Evolutionary conservation across 2,113 vertebrate species (phyloP).

Genomic region (Vulpes vulpes): DNA sequence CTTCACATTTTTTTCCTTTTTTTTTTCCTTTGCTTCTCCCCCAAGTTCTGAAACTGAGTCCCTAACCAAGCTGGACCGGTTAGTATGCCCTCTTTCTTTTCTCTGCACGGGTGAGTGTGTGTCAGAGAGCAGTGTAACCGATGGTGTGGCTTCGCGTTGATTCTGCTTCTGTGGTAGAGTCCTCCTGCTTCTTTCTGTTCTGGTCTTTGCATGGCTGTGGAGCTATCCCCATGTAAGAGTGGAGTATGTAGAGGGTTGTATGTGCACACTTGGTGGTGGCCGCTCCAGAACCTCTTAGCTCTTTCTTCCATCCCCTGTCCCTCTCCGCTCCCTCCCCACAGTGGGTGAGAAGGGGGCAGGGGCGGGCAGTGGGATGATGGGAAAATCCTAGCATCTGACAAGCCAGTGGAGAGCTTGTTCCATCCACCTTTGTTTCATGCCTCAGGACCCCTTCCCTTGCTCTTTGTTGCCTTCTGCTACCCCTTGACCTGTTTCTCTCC

Average conservation of each 20-base stretch:
- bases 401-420: not conserved
- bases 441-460: constrained; percentile 48
- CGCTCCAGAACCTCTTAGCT: constrained; percentile 61
- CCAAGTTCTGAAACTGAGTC: constrained; percentile 99
- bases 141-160: constrained; percentile 85
- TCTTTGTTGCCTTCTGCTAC: constrained; percentile 49
- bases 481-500: constrained; percentile 33
- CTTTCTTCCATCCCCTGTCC: constrained; percentile 53
- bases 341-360: constrained; percentile 37
- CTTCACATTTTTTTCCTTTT: constrained; percentile 88
- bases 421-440: not conserved
- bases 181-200: constrained; percentile 85
- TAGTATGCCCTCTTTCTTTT: constrained; percentile 96
- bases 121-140: constrained; percentile 84
- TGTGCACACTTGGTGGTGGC: constrained; percentile 67
- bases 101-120: constrained; percentile 93
- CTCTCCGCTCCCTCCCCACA: constrained; percentile 33
- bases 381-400: not conserved
- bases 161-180: constrained; percentile 79
- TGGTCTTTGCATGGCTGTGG: constrained; percentile 88
- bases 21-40: constrained; percentile 94
- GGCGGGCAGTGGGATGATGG: not conserved
- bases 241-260: constrained; percentile 64
- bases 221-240: constrained; percentile 76
- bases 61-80: constrained; percentile 99